phyloP scores from a whole-genome alignment of 64 coral and sea anemone genomes.

The Dendronephthya gigantea region DNA sequence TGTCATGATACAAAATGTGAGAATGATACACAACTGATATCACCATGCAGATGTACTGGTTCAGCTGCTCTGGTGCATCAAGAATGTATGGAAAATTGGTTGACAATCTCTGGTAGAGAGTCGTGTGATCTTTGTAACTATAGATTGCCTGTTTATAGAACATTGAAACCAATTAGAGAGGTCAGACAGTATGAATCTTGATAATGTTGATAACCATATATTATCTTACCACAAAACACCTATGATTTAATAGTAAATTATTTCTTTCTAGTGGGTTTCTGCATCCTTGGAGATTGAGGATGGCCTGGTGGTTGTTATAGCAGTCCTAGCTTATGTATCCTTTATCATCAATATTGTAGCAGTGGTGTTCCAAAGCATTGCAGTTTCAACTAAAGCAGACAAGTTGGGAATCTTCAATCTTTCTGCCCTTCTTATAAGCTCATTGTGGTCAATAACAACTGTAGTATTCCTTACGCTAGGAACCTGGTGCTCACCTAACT shows the following conservation, averaged over 20 bases:
- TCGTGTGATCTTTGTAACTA: slow-evolving; percentile 5
- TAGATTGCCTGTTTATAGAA: neutral
- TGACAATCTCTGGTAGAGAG: neutral
- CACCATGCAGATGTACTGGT: slow-evolving; percentile 1
- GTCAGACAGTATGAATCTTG: neutral
- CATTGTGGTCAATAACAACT: neutral
- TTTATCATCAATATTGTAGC: slow-evolving; percentile 14
- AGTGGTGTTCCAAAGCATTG: neutral
- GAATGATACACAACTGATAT: neutral
- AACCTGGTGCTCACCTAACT: slow-evolving; percentile 20
- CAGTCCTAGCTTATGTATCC: neutral
- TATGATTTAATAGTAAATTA: neutral
- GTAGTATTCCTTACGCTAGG: neutral
- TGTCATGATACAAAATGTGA: slow-evolving; percentile 15
- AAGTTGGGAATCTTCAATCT: neutral
- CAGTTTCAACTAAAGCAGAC: neutral
- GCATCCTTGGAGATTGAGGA: neutral
- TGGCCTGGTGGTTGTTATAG: neutral
- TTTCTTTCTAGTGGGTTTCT: neutral
- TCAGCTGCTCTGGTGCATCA: neutral
- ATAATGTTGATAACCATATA: no score
- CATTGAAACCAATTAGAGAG: slow-evolving; percentile 9
- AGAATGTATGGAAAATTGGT: neutral
- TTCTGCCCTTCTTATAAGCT: neutral
- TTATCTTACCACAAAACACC: no score